Percentiles rank a stretch among this genome's conserved stretches.
Conservation (phyloP, 2,113 vertebrate species). For the Poeciliopsis turrubarensis region DNA sequence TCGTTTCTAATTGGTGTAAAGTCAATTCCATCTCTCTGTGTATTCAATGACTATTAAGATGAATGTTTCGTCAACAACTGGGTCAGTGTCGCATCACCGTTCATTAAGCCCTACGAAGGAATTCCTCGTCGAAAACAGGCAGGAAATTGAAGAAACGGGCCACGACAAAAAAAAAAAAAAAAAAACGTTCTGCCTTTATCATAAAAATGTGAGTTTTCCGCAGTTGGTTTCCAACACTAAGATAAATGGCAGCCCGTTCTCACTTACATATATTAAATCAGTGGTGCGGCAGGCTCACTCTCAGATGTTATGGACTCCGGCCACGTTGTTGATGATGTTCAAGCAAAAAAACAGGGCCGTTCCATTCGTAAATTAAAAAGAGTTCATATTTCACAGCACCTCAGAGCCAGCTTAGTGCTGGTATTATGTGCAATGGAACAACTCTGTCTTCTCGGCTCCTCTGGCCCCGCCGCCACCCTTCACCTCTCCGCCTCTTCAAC, state of each 20-base stretch:
- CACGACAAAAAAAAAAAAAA: neutral
- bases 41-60: neutral
- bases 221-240: neutral
- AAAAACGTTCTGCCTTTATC: slow-evolving; percentile 7
- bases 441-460: slow-evolving; percentile 30
- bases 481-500: slow-evolving; percentile 27
- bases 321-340: slow-evolving; percentile 10
- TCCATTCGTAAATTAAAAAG: slow-evolving; percentile 24
- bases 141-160: neutral
- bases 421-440: slow-evolving; percentile 53
- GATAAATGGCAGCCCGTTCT: neutral
- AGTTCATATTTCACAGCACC: slow-evolving; percentile 15
- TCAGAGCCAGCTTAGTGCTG: slow-evolving; percentile 15
- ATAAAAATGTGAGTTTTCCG: neutral
- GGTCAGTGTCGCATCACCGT: neutral
- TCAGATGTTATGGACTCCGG: slow-evolving; percentile 1
- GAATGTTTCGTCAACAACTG: neutral
- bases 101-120: neutral
- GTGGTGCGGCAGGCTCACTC: neutral
- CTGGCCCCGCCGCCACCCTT: neutral
- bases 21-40: neutral
- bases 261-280: slow-evolving; percentile 1
- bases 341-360: slow-evolving; percentile 11
- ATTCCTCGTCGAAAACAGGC: neutral
- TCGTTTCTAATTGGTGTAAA: neutral